These are phyloP conservation scores for Marmota flaviventris DNA, from an alignment of 2,113 vertebrate genomes.

Conservation along the genomic window DNA sequence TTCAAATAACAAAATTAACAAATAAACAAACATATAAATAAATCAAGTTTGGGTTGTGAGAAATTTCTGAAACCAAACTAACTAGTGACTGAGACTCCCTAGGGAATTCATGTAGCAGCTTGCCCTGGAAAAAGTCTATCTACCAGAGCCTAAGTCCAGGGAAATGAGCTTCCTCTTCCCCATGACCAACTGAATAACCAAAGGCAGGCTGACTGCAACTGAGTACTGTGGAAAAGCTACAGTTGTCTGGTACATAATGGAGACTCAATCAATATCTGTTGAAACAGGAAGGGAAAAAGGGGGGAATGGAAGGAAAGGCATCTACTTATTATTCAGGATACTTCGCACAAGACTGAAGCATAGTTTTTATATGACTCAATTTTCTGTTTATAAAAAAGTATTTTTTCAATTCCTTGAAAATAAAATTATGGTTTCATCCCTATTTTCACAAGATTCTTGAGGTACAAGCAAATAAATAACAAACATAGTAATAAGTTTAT, in stretches of 20 bases:
- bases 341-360: not conserved
- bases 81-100: not conserved
- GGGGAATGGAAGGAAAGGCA: not conserved
- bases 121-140: not conserved
- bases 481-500: conserved; percentile 27
- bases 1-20: conserved; percentile 6
- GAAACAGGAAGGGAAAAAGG: not conserved
- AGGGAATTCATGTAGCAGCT: not conserved
- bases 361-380: not conserved
- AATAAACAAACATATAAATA: conserved; percentile 21
- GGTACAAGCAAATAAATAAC: conserved; percentile 17
- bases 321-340: not conserved
- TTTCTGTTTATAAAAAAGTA: conserved; percentile 25
- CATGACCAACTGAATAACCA: not conserved
- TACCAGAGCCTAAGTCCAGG: not conserved
- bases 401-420: conserved; percentile 6
- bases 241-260: not conserved
- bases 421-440: conserved; percentile 26
- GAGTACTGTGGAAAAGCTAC: not conserved
- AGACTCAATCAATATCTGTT: not conserved
- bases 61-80: conserved; percentile 30
- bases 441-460: conserved; percentile 5
- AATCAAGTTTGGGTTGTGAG: not conserved
- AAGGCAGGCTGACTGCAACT: not conserved
- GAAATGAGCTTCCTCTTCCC: not conserved